A percentile compares a stretch with the other conserved stretches of the same genome.
Evolutionary conservation across 2,888 invertebrate species (phyloP).

Genomic region (Acanthosepion pharaonis): DNA sequence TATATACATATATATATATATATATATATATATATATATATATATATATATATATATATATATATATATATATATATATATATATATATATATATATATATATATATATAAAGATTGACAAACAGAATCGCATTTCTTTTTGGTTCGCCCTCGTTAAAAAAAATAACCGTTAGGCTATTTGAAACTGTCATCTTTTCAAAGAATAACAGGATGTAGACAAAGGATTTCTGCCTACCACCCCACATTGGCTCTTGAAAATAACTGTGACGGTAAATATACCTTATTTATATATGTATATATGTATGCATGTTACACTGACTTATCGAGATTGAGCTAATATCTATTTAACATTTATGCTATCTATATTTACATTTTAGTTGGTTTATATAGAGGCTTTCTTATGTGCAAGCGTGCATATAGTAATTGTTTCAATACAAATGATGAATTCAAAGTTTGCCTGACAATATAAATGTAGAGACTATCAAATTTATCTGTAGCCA

Average conservation of each 20-base stretch:
- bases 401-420: neutral
- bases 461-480: neutral
- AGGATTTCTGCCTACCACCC: no score
- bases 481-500: neutral
- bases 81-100: neutral
- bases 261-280: no score
- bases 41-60: neutral
- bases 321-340: neutral
- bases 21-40: neutral
- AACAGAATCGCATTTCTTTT: no score
- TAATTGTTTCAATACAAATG: neutral
- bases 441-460: constrained; percentile 11
- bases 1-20: constrained; percentile 11
- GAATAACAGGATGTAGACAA: no score
- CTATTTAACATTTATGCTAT: neutral
- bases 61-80: constrained; percentile 11
- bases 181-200: no score
- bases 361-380: neutral
- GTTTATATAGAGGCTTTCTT: neutral
- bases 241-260: no score
- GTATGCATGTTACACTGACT: neutral
- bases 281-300: neutral
- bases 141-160: no score
- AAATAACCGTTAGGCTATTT: no score
- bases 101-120: neutral